Conservation (phyloP, 2,113 vertebrate genomes). For the Octodon degus region DNA sequence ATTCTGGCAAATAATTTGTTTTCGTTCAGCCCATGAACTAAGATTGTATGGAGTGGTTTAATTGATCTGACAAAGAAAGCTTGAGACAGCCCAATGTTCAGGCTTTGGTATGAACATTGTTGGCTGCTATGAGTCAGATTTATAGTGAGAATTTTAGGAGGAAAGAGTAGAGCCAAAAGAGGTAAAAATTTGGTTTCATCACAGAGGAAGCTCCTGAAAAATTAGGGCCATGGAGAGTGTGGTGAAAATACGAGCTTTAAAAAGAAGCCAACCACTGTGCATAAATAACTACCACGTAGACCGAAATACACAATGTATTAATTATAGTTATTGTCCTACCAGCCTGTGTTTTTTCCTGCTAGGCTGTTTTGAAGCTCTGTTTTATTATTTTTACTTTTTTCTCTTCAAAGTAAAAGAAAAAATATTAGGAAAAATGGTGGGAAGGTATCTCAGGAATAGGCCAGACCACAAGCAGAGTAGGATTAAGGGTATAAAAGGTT, state of each 20-base stretch:
- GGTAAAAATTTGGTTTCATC: neutral
- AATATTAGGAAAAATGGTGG: too few relatives aligned
- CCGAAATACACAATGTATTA: too few relatives aligned
- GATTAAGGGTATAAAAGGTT: neutral
- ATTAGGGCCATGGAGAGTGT: too few relatives aligned
- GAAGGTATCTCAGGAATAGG: too few relatives aligned
- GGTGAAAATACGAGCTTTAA: too few relatives aligned
- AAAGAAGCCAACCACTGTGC: neutral
- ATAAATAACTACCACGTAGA: neutral
- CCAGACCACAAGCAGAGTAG: neutral
- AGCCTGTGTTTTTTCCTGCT: too few relatives aligned
- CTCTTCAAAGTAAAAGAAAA: too few relatives aligned
- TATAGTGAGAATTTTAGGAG: neutral
- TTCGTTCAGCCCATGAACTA: neutral
- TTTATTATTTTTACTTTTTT: too few relatives aligned
- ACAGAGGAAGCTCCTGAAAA: neutral
- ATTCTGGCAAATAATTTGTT: neutral
- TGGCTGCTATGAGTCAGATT: neutral
- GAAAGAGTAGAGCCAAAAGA: neutral
- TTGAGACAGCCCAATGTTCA: neutral
- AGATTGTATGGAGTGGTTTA: neutral
- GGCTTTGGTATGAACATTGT: neutral
- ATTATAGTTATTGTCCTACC: too few relatives aligned
- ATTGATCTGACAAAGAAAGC: neutral
- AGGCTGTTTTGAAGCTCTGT: too few relatives aligned